Percentiles rank a stretch among this genome's conserved stretches.
phyloP scores from a whole-genome alignment of 2,888 invertebrate species.

The Pollenia angustigena region DNA sequence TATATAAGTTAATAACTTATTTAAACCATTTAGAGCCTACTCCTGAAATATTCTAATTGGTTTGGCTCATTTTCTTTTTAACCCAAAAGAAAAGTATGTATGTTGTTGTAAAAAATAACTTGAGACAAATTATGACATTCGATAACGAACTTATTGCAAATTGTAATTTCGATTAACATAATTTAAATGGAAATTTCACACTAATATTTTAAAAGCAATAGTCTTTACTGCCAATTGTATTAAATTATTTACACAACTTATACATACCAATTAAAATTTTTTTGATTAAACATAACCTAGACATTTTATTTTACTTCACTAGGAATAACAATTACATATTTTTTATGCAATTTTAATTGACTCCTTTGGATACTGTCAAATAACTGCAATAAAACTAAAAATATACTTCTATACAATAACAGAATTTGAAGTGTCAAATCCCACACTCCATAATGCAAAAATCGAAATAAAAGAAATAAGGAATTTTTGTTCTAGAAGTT shows the following conservation, averaged over 20 bases:
- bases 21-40: too few relatives aligned
- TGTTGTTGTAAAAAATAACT: too few relatives aligned
- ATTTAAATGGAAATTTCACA: too few relatives aligned
- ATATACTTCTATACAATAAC: neutral
- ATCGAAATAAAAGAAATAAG: constrained; percentile 11
- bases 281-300: neutral
- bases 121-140: too few relatives aligned
- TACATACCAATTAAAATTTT: neutral
- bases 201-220: too few relatives aligned
- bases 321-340: neutral
- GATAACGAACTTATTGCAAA: too few relatives aligned
- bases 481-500: neutral
- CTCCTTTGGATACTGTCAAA: constrained; percentile 6
- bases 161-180: too few relatives aligned
- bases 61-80: too few relatives aligned
- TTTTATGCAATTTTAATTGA: constrained; percentile 68
- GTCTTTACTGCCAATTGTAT: too few relatives aligned
- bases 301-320: neutral
- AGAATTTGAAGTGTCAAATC: constrained; percentile 62
- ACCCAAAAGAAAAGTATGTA: too few relatives aligned
- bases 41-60: too few relatives aligned
- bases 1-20: too few relatives aligned
- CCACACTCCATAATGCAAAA: constrained; percentile 68
- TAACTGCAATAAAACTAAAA: constrained; percentile 17
- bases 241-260: neutral